Percentiles rank a stretch among this genome's conserved stretches.
Evolutionary conservation across 1,140 invertebrate species (phyloP).

Genomic region (Gerris buenoi): DNA sequence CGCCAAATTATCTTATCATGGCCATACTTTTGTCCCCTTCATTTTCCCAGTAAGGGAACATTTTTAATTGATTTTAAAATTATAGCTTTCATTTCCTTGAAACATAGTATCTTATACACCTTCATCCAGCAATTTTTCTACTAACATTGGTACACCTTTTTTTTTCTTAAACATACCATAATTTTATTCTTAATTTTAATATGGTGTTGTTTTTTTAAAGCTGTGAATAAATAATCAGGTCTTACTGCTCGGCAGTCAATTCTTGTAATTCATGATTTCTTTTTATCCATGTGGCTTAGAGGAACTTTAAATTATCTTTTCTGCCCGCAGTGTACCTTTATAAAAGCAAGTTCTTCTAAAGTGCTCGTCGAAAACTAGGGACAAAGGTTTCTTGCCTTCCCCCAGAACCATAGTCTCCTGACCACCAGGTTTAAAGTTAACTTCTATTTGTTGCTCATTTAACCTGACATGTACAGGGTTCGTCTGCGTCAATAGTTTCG

Average conservation of each 20-base stretch:
- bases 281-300: not conserved
- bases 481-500: not conserved
- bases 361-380: no score
- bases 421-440: not conserved
- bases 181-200: no score
- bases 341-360: no score
- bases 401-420: not conserved
- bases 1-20: not conserved
- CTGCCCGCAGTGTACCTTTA: no score
- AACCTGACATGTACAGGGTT: not conserved
- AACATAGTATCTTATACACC: not conserved
- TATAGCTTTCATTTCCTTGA: not conserved
- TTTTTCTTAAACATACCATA: no score
- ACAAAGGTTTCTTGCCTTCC: not conserved
- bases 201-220: no score
- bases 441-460: not conserved
- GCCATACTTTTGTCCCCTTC: not conserved
- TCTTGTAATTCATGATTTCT: no score
- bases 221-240: no score
- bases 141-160: not conserved
- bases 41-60: not conserved
- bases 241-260: no score
- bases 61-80: not conserved
- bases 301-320: not conserved
- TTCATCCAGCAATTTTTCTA: not conserved